Percentiles rank a stretch among this genome's conserved stretches.
phyloP scores from a whole-genome alignment of 1,140 invertebrate genomes.

The Homarus americanus region DNA sequence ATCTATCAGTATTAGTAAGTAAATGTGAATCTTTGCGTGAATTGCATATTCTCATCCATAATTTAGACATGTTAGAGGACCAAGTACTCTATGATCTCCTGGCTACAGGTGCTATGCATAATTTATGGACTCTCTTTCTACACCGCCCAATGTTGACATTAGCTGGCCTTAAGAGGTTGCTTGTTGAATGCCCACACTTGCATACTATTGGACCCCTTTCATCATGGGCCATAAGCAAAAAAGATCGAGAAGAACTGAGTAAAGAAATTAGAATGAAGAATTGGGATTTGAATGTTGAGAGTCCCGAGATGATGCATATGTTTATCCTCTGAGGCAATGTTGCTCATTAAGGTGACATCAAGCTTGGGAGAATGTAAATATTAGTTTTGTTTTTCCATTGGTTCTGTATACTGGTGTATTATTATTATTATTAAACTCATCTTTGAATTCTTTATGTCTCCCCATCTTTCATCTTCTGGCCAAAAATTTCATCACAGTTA shows the following conservation, averaged over 20 bases:
- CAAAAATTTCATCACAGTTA: too few species aligned
- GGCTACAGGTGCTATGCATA: conserved; percentile 39
- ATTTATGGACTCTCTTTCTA: conserved; percentile 44
- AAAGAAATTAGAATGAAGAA: conserved; percentile 64
- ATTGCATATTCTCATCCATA: conserved; percentile 59
- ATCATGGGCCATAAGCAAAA: conserved; percentile 66
- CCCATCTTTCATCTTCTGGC: too few species aligned
- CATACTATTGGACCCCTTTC: conserved; percentile 66
- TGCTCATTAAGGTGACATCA: too few species aligned
- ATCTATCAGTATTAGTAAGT: conserved; percentile 55
- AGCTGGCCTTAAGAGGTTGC: conserved; percentile 48
- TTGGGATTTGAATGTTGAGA: conserved; percentile 64
- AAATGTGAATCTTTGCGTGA: conserved; percentile 28
- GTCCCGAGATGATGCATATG: conserved; percentile 40
- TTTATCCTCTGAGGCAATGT: not conserved
- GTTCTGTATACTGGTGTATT: too few species aligned
- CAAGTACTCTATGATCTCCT: conserved; percentile 52
- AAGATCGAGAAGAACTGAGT: conserved; percentile 41
- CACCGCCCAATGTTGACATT: conserved; percentile 62
- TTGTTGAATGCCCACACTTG: conserved; percentile 53
- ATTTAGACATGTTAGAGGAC: conserved; percentile 60
- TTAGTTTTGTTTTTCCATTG: too few species aligned
- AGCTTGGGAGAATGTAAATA: too few species aligned
- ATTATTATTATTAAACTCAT: too few species aligned
- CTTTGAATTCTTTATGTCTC: too few species aligned